A percentile compares a stretch with the other conserved stretches of the same genome.
phyloP scores from a whole-genome alignment of 2,888 invertebrate genomes.

The Apamea sordens region DNA sequence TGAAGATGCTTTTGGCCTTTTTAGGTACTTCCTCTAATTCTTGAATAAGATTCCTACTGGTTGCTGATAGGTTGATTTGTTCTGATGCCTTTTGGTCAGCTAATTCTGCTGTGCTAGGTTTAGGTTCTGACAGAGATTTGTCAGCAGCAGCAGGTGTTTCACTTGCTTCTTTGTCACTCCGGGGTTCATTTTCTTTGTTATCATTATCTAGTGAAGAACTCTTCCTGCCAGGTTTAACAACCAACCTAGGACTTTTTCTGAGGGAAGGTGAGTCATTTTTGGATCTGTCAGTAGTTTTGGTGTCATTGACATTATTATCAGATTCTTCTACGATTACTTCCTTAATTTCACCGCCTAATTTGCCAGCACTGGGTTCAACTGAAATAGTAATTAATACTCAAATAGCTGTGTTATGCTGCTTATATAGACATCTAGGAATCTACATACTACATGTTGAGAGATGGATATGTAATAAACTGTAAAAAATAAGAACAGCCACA shows the following conservation, averaged over 20 bases:
- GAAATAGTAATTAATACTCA: constrained; percentile 55
- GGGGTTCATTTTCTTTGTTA: constrained; percentile 51
- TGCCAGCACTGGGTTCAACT: constrained; percentile 68
- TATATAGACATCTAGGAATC: background rate
- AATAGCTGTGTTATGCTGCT: background rate
- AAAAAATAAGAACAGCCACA: background rate
- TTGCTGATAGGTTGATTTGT: constrained; percentile 66
- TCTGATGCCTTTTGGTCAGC: constrained; percentile 34
- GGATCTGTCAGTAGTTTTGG: constrained; percentile 59
- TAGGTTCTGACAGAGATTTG: constrained; percentile 23
- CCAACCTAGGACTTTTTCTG: constrained; percentile 73
- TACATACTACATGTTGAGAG: background rate
- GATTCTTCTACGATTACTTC: constrained; percentile 80
- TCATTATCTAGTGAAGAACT: constrained; percentile 59
- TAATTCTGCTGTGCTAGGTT: constrained; percentile 17
- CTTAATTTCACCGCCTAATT: constrained; percentile 61
- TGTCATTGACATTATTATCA: constrained; percentile 65
- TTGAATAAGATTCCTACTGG: constrained; percentile 73
- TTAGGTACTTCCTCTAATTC: constrained; percentile 69
- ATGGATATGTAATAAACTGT: background rate
- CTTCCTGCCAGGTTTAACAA: constrained; percentile 67
- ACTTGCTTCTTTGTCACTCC: constrained; percentile 32
- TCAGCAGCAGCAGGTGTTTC: constrained; percentile 12
- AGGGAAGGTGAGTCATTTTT: constrained; percentile 53
- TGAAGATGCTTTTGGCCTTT: constrained; percentile 65